Percentiles rank a stretch among this genome's conserved stretches.
phyloP scores from a whole-genome alignment of 2,113 vertebrate genomes.

The Ploceus nigricollis region DNA sequence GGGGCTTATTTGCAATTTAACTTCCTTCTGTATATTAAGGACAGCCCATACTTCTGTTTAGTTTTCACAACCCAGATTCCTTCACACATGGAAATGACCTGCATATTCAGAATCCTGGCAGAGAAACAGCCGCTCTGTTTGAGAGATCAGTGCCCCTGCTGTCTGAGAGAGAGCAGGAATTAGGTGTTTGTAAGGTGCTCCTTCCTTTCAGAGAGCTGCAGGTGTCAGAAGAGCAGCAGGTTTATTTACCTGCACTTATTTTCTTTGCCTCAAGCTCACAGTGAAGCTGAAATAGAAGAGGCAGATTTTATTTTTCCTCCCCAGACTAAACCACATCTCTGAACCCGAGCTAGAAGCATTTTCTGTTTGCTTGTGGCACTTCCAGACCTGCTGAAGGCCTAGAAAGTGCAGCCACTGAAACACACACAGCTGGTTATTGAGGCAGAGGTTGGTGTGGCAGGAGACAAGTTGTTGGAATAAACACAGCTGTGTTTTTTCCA shows the following conservation, averaged over 20 bases:
- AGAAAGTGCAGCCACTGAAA: background rate
- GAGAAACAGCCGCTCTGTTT: background rate
- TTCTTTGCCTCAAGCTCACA: background rate
- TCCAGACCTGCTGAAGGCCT: background rate
- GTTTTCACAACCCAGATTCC: background rate
- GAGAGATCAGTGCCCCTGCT: background rate
- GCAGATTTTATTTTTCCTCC: background rate
- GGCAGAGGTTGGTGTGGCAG: background rate
- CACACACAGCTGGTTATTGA: background rate
- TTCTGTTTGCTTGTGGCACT: conserved; percentile 11
- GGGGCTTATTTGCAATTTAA: background rate
- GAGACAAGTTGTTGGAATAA: background rate
- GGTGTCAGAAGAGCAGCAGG: background rate
- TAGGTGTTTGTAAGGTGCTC: background rate
- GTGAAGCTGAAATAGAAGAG: background rate
- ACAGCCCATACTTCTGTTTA: background rate
- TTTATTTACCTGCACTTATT: background rate
- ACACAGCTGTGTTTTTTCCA: conserved; percentile 26
- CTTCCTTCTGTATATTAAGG: background rate
- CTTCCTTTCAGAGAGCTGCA: background rate
- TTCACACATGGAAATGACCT: background rate
- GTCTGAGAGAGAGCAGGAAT: background rate
- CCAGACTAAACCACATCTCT: background rate
- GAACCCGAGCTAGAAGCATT: background rate
- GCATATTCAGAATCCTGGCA: background rate